Evolutionary conservation across 1,140 invertebrate species (phyloP), one percentile per base, ranked within the genome.

Genomic region (Tetraneura akinire): DNA sequence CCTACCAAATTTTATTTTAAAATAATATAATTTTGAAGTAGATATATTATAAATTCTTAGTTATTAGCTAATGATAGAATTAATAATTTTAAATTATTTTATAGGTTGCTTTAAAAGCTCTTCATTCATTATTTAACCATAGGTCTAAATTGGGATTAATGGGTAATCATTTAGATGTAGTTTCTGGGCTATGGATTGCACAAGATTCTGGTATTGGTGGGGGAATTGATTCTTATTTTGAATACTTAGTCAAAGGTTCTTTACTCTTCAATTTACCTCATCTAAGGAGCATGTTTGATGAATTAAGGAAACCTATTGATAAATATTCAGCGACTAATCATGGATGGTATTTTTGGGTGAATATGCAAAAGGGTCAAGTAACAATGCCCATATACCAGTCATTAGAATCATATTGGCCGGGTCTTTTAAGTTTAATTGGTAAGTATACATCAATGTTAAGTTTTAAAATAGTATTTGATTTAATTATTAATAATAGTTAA

Each of bases 181-280:
- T 93, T 83, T 96, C 92, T 47, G 97, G 97, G 0, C 90, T 94
- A 71, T 99, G 98, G 98, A 98, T 96, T 16, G 98, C 97, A 5
- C 91, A 95, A 45, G 98, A 99, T 87, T 92, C 96, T 62, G 97
- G 96, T 10, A 91, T 92, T 80, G 93, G 95, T 3, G 96, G 95
- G 26, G 98, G 97, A 16, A 93, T 99, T 13, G 98, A 99, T 86
- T 99, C 98, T 0, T 99, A 97, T 85, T 99, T 96, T 88, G 98
- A 99, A 87, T 99, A 99, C 87, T 88, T 99, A 74, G 96, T 97
- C 0, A 99, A 99, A 90, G 97, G 95, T 3, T 80, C 83, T 23
- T 87, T 93, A 16, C 83, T 94, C 32, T 87, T 94, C 11, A 91
- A 93, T 81, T 68, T 92, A 81, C 96, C 97, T 1, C 91, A 96